Base-by-base conservation (phyloP, 2,113 vertebrate genomes). In the Cyanoramphus novaezelandiae region DNA sequence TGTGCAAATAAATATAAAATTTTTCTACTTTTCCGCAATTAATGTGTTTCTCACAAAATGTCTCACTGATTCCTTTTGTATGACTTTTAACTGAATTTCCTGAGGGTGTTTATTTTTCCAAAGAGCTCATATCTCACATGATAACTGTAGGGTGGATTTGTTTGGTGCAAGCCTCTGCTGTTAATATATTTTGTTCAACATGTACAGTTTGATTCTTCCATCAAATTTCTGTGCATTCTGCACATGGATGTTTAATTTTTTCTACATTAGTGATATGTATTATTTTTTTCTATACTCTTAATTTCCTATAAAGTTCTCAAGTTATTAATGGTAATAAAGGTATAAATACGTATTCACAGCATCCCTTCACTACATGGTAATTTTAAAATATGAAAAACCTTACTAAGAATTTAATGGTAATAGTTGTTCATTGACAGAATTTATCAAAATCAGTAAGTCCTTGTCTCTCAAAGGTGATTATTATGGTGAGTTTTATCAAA, bases 401-500 rank as follows among this genome's bases (percentile, higher is more conserved):
- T 13, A 4, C 62, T 62, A 63, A 86, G 53, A 60, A 71, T 94
- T 78, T 84, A 7, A 67, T 52, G 6, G 13, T 33, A 55, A 31
- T 50, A 75, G 24, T 60, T 86, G 75, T 18, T 65, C 55, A 25
- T 67, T 11, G n/a, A 57, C 6, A 70, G 77, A 79, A 70, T n/a
- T 64, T 68, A 49, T 60, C 53, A 60, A 27, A 6, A 59, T 63
- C 20, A 23, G 19, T 43, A 50, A 50, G 8, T 65, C 43, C 10
- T 92, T 69, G 9, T 49, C 39, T 72, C 70, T 71, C 17, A 50
- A 70, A 87, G 7, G 9, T 59, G 20, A 15, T 50, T 90, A 25
- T 27, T 52, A 13, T 0, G 0, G 11, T 39, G 29, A 62, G 17
- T 41, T 90, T 88, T 57, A 62, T 31, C 2, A 3, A 35, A 8